Evolutionary conservation across 2,888 invertebrate genomes (phyloP), one percentile per base, ranked within the genome.

Genomic region (Coleophora deauratella): DNA sequence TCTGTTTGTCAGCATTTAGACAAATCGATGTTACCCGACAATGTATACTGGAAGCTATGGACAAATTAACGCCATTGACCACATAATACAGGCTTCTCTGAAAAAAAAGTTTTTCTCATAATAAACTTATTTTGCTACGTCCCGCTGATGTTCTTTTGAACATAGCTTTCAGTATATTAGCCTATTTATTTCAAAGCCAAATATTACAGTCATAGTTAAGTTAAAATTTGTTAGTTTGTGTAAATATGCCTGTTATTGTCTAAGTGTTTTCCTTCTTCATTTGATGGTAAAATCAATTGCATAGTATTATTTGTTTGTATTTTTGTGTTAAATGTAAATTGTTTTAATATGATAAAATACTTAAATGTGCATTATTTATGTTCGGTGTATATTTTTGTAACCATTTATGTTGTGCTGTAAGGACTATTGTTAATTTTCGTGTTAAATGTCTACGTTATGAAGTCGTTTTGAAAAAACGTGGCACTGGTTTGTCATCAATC

Each of bases 131-230:
- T 31, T 31, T 9, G 3, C 31, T 4, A 11, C 31, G 31, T 31
- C 21, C 21, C 21, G 6, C 21, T 12, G 11, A 13, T 27, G 41
- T 40, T 38, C 46, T 48, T 48, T 55, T 68, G 43, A 62, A 68
- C 75, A 77, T 81, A 76, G 84, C 82, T 80, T 81, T 78, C 80
- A 78, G 64, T 79, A 80, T 79, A 82, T 75, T 72, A 78, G 72
- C 72, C 72, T 81, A 85, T 82, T 84, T 81, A 84, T 85, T 81
- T 77, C 73, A 80, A 84, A 84, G 78, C 85, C 85, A 85, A 85
- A 85, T 82, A 85, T 75, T 81, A 84, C 77, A 85, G 84, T 85
- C 85, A 85, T 85, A 85, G 75, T 74, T 80, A 71, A 72, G 68
- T 68, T 70, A 70, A 49, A 45, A 56, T 69, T 77, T 77, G 67